Evolutionary conservation across 2,888 invertebrate species (phyloP), one percentile per base, ranked within the genome.

Genomic region (Cryptus viduatorius): DNA sequence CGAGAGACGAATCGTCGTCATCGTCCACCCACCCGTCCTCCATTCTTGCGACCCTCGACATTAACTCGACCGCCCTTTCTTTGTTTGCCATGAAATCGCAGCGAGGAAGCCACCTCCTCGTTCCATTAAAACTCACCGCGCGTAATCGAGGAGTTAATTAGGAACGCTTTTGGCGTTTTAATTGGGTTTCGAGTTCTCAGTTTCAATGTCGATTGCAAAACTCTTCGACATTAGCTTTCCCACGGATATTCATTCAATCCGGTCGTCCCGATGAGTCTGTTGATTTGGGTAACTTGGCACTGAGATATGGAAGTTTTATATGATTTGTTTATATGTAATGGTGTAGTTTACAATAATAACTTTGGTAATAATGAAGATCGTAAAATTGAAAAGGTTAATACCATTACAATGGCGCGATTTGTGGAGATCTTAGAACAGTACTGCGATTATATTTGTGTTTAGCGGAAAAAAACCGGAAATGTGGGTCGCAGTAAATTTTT

Each of bases 61-160:
- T 79, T 69, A 61, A 84, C 59, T 72, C 72, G 61, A 44, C 65
- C 84, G 53, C 69, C 79, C 77, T 86, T 84, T 91, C 91, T 93
- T 93, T 92, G 92, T 93, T 93, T 92, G 90, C 88, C 85, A 29
- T 83, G 86, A 88, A 90, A 88, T 87, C 89, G 89, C 89, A 79
- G 89, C 90, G 87, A 90, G 89, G 89, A 89, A 90, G 81, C 89
- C 89, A 65, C 42, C 76, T 50, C 24, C 46, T 46, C 46, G 59
- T 53, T 61, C 44, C 42, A 31, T 48, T 16, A 61, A 84, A 84
- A 82, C 42, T 79, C 75, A 31, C 59, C 71, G 68, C 31, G 89
- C 88, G 92, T 93, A 93, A 93, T 93, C 90, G 93, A 92, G 90
- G 92, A 93, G 93, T 93, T 93, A 92, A 93, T 93, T 92, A 93